phyloP scores from a whole-genome alignment of 2,113 vertebrate genomes.

The Cyanoderma ruficeps region DNA sequence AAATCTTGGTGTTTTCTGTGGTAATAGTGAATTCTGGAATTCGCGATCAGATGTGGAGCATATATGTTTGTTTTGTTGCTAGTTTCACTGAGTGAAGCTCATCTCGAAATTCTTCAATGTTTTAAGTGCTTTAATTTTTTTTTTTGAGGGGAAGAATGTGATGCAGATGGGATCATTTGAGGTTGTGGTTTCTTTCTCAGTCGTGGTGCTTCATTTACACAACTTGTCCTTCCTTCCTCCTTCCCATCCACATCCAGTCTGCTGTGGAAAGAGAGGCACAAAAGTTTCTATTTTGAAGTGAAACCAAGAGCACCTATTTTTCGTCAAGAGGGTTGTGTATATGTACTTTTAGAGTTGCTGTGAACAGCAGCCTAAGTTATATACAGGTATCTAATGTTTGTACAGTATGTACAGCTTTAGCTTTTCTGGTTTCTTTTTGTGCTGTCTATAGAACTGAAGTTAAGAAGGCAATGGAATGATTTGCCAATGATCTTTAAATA shows the following conservation, averaged over 20 bases:
- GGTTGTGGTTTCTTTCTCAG: neutral
- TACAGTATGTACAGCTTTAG: neutral
- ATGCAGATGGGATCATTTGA: neutral
- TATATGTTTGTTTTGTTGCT: neutral
- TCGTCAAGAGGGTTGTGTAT: neutral
- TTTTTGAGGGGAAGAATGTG: neutral
- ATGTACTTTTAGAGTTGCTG: neutral
- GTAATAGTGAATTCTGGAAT: neutral
- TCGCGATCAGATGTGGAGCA: neutral
- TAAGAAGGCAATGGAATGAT: neutral
- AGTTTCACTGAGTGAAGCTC: neutral
- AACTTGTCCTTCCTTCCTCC: neutral
- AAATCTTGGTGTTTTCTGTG: neutral
- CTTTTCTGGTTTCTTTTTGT: neutral
- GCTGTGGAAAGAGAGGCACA: neutral
- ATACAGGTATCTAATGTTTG: neutral
- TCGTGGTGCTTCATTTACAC: neutral
- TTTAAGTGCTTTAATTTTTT: neutral
- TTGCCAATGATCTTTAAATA: neutral
- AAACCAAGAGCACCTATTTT: neutral
- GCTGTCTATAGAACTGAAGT: neutral
- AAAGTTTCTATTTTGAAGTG: neutral
- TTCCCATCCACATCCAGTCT: neutral
- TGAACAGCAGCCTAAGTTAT: neutral
- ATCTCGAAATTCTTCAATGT: neutral